These are phyloP conservation scores for Lacerta viridis DNA, from an alignment of 2,797 vertebrate species.

Conservation along the genomic window DNA sequence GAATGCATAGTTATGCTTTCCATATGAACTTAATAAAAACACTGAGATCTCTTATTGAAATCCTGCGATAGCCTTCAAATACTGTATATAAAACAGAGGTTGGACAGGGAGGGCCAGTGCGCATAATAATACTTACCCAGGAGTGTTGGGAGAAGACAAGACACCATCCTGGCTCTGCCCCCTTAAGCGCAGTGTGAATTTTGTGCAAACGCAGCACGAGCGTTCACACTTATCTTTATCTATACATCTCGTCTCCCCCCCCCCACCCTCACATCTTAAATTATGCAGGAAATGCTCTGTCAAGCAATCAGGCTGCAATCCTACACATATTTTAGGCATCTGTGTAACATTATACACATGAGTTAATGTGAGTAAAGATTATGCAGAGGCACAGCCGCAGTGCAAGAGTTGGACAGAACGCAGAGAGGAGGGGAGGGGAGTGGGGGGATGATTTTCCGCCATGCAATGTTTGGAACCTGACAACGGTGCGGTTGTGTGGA, in stretches of 20 bases:
- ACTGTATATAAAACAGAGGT: slow-evolving; percentile 31
- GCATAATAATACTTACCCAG: slow-evolving; percentile 26
- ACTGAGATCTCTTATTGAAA: slow-evolving; percentile 58
- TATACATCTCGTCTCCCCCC: neutral
- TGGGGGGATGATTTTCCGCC: slow-evolving; percentile 16
- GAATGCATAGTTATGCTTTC: slow-evolving; percentile 71
- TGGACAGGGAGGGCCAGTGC: slow-evolving; percentile 31
- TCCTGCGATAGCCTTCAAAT: slow-evolving; percentile 59
- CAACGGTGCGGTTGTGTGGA: slow-evolving; percentile 8
- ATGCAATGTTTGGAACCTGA: slow-evolving; percentile 6
- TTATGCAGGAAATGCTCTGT: neutral
- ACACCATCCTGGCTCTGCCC: neutral
- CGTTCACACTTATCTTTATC: slow-evolving; percentile 15
- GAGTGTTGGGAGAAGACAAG: slow-evolving; percentile 52
- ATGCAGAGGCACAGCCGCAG: slow-evolving; percentile 26
- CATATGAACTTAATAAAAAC: slow-evolving; percentile 70
- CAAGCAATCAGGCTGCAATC: slow-evolving; percentile 42
- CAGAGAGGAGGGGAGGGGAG: no score
- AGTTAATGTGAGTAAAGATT: slow-evolving; percentile 42
- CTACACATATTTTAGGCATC: neutral
- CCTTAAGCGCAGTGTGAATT: neutral
- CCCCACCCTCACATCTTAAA: slow-evolving; percentile 23
- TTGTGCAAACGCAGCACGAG: neutral
- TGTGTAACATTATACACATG: slow-evolving; percentile 33
- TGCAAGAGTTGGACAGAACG: neutral